These are phyloP conservation scores for Platycheirus rosarum DNA, from an alignment of 2,888 invertebrate genomes.

Conservation along the genomic window DNA sequence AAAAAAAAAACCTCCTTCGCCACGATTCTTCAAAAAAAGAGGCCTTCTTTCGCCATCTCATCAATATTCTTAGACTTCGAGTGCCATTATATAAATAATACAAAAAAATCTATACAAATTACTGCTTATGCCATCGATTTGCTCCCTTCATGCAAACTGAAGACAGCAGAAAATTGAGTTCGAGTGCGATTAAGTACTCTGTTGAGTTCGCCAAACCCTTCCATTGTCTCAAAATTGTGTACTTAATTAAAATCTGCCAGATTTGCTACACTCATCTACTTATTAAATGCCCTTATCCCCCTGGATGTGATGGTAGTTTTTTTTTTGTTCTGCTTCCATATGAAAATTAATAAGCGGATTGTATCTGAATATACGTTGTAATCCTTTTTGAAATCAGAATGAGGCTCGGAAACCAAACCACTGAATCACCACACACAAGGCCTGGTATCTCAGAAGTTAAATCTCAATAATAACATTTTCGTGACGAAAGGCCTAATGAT, in stretches of 20 bases:
- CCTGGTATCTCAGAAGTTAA: constrained; percentile 9
- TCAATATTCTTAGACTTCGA: constrained; percentile 16
- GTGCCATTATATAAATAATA: constrained; percentile 1
- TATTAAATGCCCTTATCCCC: constrained; percentile 10
- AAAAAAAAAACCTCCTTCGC: constrained; percentile 1
- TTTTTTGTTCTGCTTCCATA: not conserved
- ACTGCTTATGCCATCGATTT: constrained; percentile 25
- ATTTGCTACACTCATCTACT: constrained; percentile 12
- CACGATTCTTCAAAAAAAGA: not conserved
- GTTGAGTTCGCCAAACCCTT: constrained; percentile 4
- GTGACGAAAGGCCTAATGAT: constrained; percentile 38
- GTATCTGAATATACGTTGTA: constrained; percentile 14
- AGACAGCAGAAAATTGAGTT: not conserved
- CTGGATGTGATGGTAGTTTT: not conserved
- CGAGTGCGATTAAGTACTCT: not conserved
- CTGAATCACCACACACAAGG: not conserved
- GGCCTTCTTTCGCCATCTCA: not conserved
- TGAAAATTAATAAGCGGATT: constrained; percentile 26
- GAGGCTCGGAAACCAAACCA: not conserved
- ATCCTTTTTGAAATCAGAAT: constrained; percentile 25
- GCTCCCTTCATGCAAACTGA: not conserved
- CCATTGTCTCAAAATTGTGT: constrained; percentile 17
- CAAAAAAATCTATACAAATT: not conserved
- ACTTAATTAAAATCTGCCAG: constrained; percentile 31
- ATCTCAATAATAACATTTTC: constrained; percentile 43